These are phyloP conservation scores for Metaphire vulgaris DNA, from an alignment of 1,140 invertebrate species.

Conservation along the genomic window DNA sequence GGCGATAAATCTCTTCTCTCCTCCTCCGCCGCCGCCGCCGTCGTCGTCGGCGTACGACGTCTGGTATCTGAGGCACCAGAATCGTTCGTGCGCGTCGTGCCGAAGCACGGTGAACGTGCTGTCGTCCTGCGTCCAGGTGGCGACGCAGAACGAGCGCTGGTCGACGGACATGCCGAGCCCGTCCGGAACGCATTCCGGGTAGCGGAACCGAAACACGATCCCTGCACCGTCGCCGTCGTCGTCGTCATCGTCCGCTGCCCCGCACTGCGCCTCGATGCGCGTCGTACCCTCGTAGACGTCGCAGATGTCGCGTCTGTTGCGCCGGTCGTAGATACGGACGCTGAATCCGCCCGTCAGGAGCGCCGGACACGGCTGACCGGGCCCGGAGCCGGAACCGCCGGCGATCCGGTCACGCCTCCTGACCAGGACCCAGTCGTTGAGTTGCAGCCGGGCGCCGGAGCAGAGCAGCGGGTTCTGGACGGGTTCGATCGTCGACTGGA, in stretches of 20 bases:
- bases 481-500: background rate
- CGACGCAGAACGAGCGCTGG: slow-evolving; percentile 19
- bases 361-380: background rate
- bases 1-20: background rate
- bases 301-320: slow-evolving; percentile 4
- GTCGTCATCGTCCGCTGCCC: too few relatives aligned
- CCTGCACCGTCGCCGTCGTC: too few relatives aligned
- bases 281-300: slow-evolving; percentile 23
- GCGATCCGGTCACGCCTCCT: background rate
- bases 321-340: slow-evolving; percentile 17
- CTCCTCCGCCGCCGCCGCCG: too few relatives aligned
- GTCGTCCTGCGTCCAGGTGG: slow-evolving; percentile 19
- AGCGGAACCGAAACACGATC: slow-evolving; percentile 23
- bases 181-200: slow-evolving; percentile 18
- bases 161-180: background rate
- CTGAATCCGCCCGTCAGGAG: slow-evolving; percentile 19
- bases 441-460: background rate
- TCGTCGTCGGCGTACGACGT: too few relatives aligned
- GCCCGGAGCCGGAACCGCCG: background rate
- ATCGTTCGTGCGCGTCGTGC: background rate
- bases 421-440: background rate
- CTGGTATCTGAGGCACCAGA: slow-evolving; percentile 22
- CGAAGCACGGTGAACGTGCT: slow-evolving; percentile 16
- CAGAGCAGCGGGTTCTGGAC: background rate
- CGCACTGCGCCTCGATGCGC: slow-evolving; percentile 24